These are phyloP conservation scores for Pheosia gnoma DNA, from an alignment of 2,888 invertebrate species.

Conservation along the genomic window DNA sequence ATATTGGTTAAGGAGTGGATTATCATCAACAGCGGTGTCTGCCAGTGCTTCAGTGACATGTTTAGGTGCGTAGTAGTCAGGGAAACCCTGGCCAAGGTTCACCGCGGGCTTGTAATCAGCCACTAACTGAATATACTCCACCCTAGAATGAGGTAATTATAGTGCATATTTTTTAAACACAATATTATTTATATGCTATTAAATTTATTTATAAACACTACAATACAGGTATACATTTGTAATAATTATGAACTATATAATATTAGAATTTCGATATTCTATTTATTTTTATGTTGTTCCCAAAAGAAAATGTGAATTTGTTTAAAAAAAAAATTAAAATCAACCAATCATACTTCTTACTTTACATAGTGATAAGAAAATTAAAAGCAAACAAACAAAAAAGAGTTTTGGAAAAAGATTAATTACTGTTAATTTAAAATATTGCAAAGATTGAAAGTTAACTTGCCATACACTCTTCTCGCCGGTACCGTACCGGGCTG, in stretches of 20 bases:
- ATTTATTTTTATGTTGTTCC: too few species aligned
- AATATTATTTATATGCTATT: too few species aligned
- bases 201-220: too few species aligned
- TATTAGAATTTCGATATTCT: too few species aligned
- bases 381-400: too few species aligned
- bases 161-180: not conserved
- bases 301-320: too few species aligned
- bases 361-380: too few species aligned
- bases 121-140: conserved; percentile 94
- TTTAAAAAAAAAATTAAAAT: too few species aligned
- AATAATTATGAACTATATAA: too few species aligned
- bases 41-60: conserved; percentile 91
- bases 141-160: conserved; percentile 85
- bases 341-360: too few species aligned
- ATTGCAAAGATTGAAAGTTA: not conserved
- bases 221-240: too few species aligned
- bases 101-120: conserved; percentile 91
- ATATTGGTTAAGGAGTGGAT: conserved; percentile 94
- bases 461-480: conserved; percentile 93
- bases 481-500: conserved; percentile 87
- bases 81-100: conserved; percentile 98
- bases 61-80: conserved; percentile 94
- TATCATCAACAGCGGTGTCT: conserved; percentile 86
- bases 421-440: not conserved
- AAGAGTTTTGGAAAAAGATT: not conserved